Base-by-base conservation (phyloP, 1,140 invertebrate species). In the Saccostrea glomerata region DNA sequence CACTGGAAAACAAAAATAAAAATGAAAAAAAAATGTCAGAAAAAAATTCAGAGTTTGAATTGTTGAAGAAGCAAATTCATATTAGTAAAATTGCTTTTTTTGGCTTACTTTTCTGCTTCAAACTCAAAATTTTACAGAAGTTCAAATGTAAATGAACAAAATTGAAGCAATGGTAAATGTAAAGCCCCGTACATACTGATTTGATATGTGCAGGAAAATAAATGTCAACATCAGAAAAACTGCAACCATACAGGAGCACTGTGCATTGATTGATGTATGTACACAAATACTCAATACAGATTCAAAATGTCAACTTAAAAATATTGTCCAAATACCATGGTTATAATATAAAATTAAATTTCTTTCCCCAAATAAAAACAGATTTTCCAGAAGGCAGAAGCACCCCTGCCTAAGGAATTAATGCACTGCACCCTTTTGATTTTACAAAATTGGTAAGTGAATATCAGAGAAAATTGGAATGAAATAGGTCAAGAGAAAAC, bases 371-470 rank as follows among this genome's bases (percentile, higher is more conserved):
- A 9, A 47, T 47, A 47, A 47, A 47, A 47, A 47, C 47, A 47
- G 5, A 47, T 47, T 47, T 47, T 47, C 47, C 47, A 6, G 30
- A 47, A n/a, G 5, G 1, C 0, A 20, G 17, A n/a, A 63, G 58
- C 15, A 63, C 17, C 15, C 15, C 58, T n/a, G 58, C 17, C 17
- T 17, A 63, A 63, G 70, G 23, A 77, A 36, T 73, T 77, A 77
- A 77, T 77, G 70, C 70, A 77, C 70, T 30, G 25, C 12, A 77
- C 70, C 70, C 70, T 77, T 66, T 77, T 77, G 70, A 77, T 77
- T 77, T 15, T 20, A 20, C 17, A 63, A 63, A 63, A 17, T 2
- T 20, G 6, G 6, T 47, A 9, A 47, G 6, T 47, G 5, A 47
- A 47, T 47, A 47, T 47, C 6, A 47, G 47, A 47, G 47, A 47